Percentiles rank a stretch among this genome's conserved stretches.
Evolutionary conservation across 2,797 vertebrate species (phyloP).

Genomic region (Pachyuromys duprasi): DNA sequence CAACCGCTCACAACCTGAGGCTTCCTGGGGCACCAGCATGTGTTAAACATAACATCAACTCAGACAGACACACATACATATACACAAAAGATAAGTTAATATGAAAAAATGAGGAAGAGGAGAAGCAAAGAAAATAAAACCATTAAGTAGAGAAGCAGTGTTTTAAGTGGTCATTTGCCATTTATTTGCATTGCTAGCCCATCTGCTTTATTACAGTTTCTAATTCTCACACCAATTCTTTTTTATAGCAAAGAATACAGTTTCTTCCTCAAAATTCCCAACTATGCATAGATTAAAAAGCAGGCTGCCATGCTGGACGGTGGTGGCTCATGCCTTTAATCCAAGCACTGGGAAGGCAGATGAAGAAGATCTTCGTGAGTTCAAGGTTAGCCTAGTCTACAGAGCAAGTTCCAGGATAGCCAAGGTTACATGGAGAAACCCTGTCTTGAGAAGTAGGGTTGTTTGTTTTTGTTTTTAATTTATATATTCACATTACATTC

Average conservation of each 20-base stretch:
- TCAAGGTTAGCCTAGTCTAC: no score
- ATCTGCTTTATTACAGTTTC: conserved; percentile 89
- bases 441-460: no score
- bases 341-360: no score
- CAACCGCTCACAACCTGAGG: background rate
- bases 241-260: conserved; percentile 87
- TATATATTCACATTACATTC: no score
- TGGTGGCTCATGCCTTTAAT: no score
- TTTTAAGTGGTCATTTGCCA: conserved; percentile 15
- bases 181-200: conserved; percentile 86
- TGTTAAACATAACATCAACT: background rate
- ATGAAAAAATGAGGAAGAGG: background rate
- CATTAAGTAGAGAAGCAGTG: conserved; percentile 8
- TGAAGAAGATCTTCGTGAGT: no score
- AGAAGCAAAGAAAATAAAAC: background rate
- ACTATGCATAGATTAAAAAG: conserved; percentile 90
- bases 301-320: conserved; percentile 83
- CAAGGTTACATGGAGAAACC: no score
- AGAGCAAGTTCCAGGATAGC: no score
- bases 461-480: no score
- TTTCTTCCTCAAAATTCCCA: conserved; percentile 84
- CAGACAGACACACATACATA: background rate
- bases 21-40: no score
- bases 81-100: background rate
- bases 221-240: conserved; percentile 85